Evolutionary conservation across 1,140 invertebrate species (phyloP).

Genomic region (Arctopsyche grandis): DNA sequence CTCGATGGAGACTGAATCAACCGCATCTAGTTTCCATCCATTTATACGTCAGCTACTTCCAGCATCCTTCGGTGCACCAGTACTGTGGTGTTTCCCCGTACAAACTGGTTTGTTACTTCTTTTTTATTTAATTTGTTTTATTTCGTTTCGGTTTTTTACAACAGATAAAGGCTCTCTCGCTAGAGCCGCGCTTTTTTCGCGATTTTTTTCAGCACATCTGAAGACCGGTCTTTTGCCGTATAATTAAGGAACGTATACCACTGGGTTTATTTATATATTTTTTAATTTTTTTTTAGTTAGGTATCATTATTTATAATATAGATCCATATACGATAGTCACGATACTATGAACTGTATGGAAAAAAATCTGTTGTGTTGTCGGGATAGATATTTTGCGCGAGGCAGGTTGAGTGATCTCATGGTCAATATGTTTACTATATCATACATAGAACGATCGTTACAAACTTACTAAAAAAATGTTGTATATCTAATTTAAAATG

Average conservation of each 20-base stretch:
- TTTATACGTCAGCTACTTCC: not conserved
- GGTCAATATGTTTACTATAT: not conserved
- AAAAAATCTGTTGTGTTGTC: not conserved
- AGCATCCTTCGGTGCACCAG: slow-evolving; percentile 13
- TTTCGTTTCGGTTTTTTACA: slow-evolving; percentile 35
- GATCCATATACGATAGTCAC: slow-evolving; percentile 33
- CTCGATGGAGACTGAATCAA: slow-evolving; percentile 18
- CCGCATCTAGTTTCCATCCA: not conserved
- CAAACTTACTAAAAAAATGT: too few species aligned
- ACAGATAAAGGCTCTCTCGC: slow-evolving; percentile 38
- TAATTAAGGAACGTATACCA: slow-evolving; percentile 36
- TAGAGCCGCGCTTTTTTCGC: slow-evolving; percentile 34
- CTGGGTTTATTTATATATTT: not conserved
- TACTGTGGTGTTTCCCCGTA: slow-evolving; percentile 22
- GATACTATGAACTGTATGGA: slow-evolving; percentile 9
- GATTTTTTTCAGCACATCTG: slow-evolving; percentile 13
- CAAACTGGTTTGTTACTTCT: slow-evolving; percentile 49
- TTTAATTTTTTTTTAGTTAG: too few species aligned
- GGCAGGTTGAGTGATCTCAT: slow-evolving; percentile 26
- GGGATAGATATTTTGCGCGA: not conserved
- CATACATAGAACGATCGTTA: too few species aligned
- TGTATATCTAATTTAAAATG: too few species aligned
- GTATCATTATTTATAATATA: not conserved
- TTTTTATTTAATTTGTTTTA: not conserved
- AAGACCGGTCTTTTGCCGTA: slow-evolving; percentile 44